A percentile compares a stretch with the other conserved stretches of the same genome.
These are phyloP conservation scores for Jacana jacana DNA, from an alignment of 2,113 vertebrate species.

Conservation along the genomic window DNA sequence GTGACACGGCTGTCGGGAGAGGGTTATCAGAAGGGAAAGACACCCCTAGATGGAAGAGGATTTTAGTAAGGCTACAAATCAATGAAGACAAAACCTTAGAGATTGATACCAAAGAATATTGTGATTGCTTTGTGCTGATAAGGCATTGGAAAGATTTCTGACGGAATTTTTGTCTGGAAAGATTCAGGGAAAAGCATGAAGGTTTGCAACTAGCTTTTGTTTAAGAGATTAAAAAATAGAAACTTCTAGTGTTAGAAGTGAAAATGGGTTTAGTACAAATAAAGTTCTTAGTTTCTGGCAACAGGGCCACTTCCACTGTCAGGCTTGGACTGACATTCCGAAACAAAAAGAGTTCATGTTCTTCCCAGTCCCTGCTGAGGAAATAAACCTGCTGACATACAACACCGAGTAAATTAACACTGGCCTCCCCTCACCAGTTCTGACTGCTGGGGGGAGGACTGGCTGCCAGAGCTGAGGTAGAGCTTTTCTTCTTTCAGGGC, in stretches of 20 bases:
- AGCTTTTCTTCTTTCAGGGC: slow-evolving; percentile 38
- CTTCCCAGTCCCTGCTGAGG: not conserved
- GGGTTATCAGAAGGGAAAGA: not conserved
- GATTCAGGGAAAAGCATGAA: not conserved
- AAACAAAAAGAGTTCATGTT: not conserved
- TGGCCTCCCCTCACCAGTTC: not conserved
- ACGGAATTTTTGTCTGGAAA: not conserved
- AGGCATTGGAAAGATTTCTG: not conserved
- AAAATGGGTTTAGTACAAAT: not conserved
- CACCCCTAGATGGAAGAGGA: not conserved
- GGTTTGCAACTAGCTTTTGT: not conserved
- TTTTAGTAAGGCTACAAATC: not conserved
- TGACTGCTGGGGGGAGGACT: not conserved
- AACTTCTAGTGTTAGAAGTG: not conserved
- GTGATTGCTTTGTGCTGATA: not conserved
- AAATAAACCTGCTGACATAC: not conserved
- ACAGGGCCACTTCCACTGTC: not conserved
- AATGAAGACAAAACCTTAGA: not conserved
- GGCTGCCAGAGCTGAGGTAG: not conserved
- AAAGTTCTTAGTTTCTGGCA: not conserved
- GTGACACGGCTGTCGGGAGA: not conserved
- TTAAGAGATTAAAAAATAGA: not conserved
- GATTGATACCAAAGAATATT: not conserved
- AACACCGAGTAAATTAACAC: not conserved
- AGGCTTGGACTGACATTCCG: not conserved